Conservation (phyloP, 1,140 invertebrate genomes). For the Lamellibrachia luymesi region DNA sequence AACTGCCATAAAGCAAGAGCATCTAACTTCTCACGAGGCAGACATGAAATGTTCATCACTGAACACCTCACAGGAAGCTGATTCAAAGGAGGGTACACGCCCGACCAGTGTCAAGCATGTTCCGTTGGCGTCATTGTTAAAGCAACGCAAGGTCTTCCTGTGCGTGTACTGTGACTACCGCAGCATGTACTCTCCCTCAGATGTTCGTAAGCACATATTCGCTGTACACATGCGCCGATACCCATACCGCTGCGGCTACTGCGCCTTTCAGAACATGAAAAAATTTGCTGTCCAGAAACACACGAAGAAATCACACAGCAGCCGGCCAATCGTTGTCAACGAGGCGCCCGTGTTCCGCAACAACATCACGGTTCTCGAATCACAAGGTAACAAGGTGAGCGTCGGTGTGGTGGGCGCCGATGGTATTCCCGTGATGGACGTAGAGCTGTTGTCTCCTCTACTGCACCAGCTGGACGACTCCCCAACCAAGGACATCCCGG, state of each 20-base stretch:
- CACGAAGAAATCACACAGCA: background rate
- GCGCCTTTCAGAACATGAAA: slow-evolving; percentile 12
- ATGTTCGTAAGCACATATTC: slow-evolving; percentile 22
- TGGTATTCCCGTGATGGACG: background rate
- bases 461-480: background rate
- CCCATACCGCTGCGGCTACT: slow-evolving; percentile 24
- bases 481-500: background rate
- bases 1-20: background rate
- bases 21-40: background rate
- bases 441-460: background rate
- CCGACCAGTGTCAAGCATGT: background rate
- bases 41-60: background rate
- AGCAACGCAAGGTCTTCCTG: slow-evolving; percentile 17
- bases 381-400: background rate
- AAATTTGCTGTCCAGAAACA: background rate
- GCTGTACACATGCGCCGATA: slow-evolving; percentile 21
- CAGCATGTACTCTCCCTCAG: slow-evolving; percentile 16
- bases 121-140: background rate
- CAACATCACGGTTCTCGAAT: background rate
- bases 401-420: background rate
- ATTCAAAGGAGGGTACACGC: background rate
- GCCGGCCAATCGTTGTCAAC: background rate
- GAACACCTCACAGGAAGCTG: background rate
- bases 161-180: slow-evolving; percentile 23
- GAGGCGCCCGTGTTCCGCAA: background rate